phyloP scores from a whole-genome alignment of 2,113 vertebrate species.

The Limnothrissa miodon region DNA sequence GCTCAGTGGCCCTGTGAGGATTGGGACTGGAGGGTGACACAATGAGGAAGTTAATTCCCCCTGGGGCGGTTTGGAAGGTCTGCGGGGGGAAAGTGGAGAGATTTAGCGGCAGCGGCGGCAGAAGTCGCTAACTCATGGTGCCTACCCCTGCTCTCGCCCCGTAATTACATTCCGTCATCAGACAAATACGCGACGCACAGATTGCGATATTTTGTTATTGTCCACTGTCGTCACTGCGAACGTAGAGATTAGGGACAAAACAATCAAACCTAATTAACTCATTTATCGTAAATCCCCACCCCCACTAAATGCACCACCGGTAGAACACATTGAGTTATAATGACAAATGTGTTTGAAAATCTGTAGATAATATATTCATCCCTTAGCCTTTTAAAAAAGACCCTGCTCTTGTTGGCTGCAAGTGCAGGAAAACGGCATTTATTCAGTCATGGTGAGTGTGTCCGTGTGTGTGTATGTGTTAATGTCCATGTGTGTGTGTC shows the following conservation, averaged over 20 bases:
- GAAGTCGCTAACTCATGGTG: slow-evolving; percentile 20
- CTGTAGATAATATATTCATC: slow-evolving; percentile 28
- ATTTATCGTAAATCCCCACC: slow-evolving; percentile 43
- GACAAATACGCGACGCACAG: slow-evolving; percentile 39
- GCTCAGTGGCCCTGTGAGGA: background rate
- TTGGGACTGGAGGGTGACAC: slow-evolving; percentile 28
- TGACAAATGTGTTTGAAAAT: slow-evolving; percentile 42
- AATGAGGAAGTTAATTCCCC: slow-evolving; percentile 39
- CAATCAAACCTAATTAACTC: slow-evolving; percentile 59
- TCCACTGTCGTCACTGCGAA: slow-evolving; percentile 43
- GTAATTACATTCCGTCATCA: slow-evolving; percentile 48
- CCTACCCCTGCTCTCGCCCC: slow-evolving; percentile 21
- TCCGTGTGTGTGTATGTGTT: slow-evolving; percentile 1
- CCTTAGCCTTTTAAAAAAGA: slow-evolving; percentile 13
- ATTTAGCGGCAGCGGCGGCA: slow-evolving; percentile 8
- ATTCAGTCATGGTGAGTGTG: slow-evolving; percentile 2
- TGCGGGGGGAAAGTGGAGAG: slow-evolving; percentile 4
- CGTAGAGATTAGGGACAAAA: slow-evolving; percentile 48
- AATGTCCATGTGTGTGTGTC: background rate
- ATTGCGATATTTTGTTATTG: slow-evolving; percentile 47
- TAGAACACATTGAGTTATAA: slow-evolving; percentile 34
- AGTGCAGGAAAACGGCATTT: background rate
- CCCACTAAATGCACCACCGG: background rate
- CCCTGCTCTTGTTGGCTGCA: slow-evolving; percentile 14
- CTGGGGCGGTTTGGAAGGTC: background rate